Evolutionary conservation across 2,113 vertebrate species (phyloP).

Genomic region (Anolis sagrei): DNA sequence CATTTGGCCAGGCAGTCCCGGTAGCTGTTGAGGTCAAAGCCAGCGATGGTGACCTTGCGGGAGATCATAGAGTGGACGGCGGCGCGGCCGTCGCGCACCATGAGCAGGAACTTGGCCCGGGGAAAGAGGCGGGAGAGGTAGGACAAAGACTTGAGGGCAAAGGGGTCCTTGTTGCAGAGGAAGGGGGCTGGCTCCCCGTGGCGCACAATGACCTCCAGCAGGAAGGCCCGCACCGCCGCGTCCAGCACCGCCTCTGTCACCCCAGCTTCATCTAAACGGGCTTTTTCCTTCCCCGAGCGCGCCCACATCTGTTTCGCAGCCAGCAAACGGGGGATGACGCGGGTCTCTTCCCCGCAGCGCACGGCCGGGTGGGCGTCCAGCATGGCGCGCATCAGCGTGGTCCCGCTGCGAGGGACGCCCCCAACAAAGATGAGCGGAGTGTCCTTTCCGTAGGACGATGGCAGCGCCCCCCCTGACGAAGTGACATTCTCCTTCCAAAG

Average conservation of each 20-base stretch:
- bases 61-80: slow-evolving; percentile 99
- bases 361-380: slow-evolving; percentile 93
- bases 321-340: slow-evolving; percentile 94
- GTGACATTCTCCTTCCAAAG: too few relatives aligned
- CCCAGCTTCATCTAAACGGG: slow-evolving; percentile 93
- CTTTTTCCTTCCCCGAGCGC: slow-evolving; percentile 93
- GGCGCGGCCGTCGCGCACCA: slow-evolving; percentile 93
- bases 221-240: slow-evolving; percentile 95
- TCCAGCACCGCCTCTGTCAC: slow-evolving; percentile 96
- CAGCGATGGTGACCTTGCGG: slow-evolving; percentile 95
- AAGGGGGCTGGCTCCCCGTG: slow-evolving; percentile 94
- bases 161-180: slow-evolving; percentile 97
- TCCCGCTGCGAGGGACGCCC: slow-evolving; percentile 94
- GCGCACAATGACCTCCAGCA: slow-evolving; percentile 96
- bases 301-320: slow-evolving; percentile 99
- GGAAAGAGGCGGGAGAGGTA: slow-evolving; percentile 96
- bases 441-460: slow-evolving; percentile 92
- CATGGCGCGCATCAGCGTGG: slow-evolving; percentile 97
- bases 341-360: slow-evolving; percentile 94
- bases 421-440: slow-evolving; percentile 97
- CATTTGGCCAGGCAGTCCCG: slow-evolving; percentile 97
- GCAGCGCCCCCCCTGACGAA: too few relatives aligned
- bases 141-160: slow-evolving; percentile 93
- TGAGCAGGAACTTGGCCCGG: slow-evolving; percentile 93
- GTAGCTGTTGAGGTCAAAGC: slow-evolving; percentile 96